Conservation (phyloP, 2,888 invertebrate species). For the Gryllus longicercus region DNA sequence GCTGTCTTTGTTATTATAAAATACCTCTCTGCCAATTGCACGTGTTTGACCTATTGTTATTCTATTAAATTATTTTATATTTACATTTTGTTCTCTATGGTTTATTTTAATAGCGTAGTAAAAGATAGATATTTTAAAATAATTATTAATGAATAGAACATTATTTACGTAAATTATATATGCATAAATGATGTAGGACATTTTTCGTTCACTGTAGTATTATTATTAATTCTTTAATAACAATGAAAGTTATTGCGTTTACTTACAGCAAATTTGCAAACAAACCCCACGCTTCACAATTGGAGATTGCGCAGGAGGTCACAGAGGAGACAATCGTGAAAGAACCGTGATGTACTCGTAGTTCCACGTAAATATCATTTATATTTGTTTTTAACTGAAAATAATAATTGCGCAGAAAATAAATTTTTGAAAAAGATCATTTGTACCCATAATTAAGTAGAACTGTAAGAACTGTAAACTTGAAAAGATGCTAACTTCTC, state of each 20-base stretch:
- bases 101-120: not conserved
- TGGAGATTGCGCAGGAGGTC: conserved; percentile 98
- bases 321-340: conserved; percentile 96
- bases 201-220: not conserved
- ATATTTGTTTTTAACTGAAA: not conserved
- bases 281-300: conserved; percentile 94
- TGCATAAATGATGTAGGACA: not conserved
- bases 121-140: too few relatives aligned
- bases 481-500: not conserved
- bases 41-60: not conserved
- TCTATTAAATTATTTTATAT: not conserved
- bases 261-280: conserved; percentile 75
- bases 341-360: conserved; percentile 92
- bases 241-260: not conserved
- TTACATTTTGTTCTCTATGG: not conserved
- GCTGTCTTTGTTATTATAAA: too few relatives aligned
- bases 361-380: conserved; percentile 75
- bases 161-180: not conserved
- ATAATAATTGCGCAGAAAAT: not conserved
- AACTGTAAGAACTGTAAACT: too few relatives aligned
- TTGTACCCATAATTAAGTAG: too few relatives aligned
- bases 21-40: too few relatives aligned
- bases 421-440: too few relatives aligned
- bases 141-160: too few relatives aligned
- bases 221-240: not conserved